phyloP scores from a whole-genome alignment of 1,140 invertebrate genomes.

The Frieseomelitta varia region DNA sequence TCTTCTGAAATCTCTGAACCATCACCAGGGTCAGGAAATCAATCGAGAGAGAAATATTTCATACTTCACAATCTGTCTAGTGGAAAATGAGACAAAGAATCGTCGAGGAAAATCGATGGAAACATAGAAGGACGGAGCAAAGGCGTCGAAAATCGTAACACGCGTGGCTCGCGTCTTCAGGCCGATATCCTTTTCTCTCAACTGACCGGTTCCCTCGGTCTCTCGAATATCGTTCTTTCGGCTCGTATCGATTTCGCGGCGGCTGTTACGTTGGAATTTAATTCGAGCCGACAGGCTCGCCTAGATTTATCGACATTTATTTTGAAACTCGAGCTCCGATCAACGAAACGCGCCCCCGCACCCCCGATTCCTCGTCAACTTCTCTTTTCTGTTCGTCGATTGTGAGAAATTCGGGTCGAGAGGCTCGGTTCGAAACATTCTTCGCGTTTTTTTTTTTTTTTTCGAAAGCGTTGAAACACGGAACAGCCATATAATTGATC shows the following conservation, averaged over 20 bases:
- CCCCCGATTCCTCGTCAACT: constrained; percentile 23
- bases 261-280: constrained; percentile 63
- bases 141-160: constrained; percentile 34
- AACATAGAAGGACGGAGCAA: background rate
- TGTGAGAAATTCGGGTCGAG: too few relatives aligned
- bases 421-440: too few relatives aligned
- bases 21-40: background rate
- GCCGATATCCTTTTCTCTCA: background rate
- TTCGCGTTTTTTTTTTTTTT: too few relatives aligned
- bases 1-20: background rate
- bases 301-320: constrained; percentile 74
- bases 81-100: background rate
- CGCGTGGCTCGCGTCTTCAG: background rate
- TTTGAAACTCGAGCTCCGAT: constrained; percentile 70
- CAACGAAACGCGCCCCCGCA: constrained; percentile 37
- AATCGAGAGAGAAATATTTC: background rate
- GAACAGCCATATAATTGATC: too few relatives aligned
- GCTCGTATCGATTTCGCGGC: constrained; percentile 69
- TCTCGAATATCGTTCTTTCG: constrained; percentile 52
- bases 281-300: constrained; percentile 67
- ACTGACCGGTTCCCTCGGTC: background rate
- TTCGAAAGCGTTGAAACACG: background rate
- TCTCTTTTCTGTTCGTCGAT: background rate
- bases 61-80: background rate
- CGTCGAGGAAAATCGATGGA: background rate